Base-by-base conservation (phyloP, 2,888 invertebrate species). In the Bimastos eiseni region DNA sequence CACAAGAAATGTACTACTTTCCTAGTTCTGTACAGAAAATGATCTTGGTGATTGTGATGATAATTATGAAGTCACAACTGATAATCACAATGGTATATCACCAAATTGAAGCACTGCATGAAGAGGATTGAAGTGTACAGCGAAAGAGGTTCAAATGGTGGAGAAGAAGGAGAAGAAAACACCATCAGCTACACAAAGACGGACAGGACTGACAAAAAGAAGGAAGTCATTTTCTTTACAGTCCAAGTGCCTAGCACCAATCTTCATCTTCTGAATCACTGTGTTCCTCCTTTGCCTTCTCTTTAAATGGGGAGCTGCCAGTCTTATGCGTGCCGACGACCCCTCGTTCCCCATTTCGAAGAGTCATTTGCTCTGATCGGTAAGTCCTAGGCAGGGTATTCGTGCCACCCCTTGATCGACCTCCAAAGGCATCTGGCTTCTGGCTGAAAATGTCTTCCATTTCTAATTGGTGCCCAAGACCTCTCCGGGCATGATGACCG, bases 191-290 rank as follows among this genome's bases (percentile, higher is more conserved):
- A 86, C 86, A 86, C 21, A 86, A 6, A 86, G 86, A 36, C 24
- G 17, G 24, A 86, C 86, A 36, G 37, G 86, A 36, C 30, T 30
- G 30, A 36, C 86, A 86, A 34, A 86, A 37, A 86, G 34, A 37
- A 86, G 34, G 86, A 34, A 86, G 86, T 86, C 34, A 13, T 21
- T 86, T 34, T 36, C 36, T 84, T 84, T 36, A 34, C 13, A 37
- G 34, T 86, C 37, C 37, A 86, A 86, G 37, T 86, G 86, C 86
- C 44, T 89, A 89, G 89, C 89, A 89, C 89, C 89, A 89, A 34
- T 89, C 89, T 41, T 89, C 89, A 49, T 89, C 89, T 41, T 89
- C 89, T 24, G 41, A 41, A 41, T 89, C 89, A 33, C 49, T 37
- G 33, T 89, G 41, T 33, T 11, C 13, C 33, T 89, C 89, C 41